phyloP scores from a whole-genome alignment of 2,888 invertebrate species.

The Rhodophaea formosa region DNA sequence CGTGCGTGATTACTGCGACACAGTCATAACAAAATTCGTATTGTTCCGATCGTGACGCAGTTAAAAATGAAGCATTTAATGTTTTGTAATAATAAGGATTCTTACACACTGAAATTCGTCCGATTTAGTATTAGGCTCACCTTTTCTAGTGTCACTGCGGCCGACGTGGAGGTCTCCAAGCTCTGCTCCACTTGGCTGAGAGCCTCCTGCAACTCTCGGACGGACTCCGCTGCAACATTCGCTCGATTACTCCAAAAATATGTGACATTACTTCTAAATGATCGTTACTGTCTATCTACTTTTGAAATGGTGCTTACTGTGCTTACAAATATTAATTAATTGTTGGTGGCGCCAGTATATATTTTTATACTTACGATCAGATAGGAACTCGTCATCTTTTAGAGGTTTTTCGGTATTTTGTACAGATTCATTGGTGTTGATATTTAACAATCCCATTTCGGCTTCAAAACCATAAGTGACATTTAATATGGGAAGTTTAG shows the following conservation, averaged over 20 bases:
- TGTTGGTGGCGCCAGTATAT: slow-evolving; percentile 10
- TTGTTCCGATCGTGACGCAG: no score
- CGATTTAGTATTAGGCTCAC: slow-evolving; percentile 30
- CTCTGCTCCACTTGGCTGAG: slow-evolving; percentile 56
- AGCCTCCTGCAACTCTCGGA: slow-evolving; percentile 55
- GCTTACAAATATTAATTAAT: no score
- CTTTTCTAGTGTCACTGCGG: slow-evolving; percentile 35
- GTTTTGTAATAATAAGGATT: no score
- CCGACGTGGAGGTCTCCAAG: slow-evolving; percentile 28
- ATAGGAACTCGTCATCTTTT: slow-evolving; percentile 50
- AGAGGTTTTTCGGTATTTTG: not conserved
- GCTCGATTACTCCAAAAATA: no score
- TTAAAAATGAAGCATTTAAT: no score
- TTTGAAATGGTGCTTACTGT: no score
- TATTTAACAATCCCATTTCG: not conserved
- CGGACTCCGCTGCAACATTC: slow-evolving; percentile 54
- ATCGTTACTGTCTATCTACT: no score
- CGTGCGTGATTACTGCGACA: no score
- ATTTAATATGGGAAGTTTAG: not conserved
- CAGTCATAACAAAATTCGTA: no score
- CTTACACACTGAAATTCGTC: no score
- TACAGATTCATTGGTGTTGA: slow-evolving; percentile 11
- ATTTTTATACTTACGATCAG: slow-evolving; percentile 58
- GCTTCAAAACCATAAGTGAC: not conserved
- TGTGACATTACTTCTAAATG: no score